phyloP scores from a whole-genome alignment of 1,140 invertebrate genomes.

The Sinella curviseta region DNA sequence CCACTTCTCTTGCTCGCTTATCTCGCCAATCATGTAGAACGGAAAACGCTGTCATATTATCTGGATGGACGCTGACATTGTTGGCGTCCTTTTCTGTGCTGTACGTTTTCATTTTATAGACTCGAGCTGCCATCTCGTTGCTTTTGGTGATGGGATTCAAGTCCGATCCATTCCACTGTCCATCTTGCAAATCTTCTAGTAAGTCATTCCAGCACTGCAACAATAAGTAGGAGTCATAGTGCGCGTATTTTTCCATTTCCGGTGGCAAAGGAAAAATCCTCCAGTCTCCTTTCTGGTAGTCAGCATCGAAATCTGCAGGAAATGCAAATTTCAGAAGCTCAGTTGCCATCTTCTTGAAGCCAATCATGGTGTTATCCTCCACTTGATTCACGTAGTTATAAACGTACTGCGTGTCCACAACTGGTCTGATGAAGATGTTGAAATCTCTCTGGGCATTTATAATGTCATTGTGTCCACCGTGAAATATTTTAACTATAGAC shows the following conservation, averaged over 20 bases:
- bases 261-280: neutral
- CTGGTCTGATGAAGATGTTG: neutral
- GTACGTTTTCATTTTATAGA: too few species aligned
- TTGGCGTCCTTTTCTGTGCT: too few species aligned
- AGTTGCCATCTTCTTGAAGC: neutral
- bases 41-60: too few species aligned
- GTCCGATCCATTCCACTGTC: neutral
- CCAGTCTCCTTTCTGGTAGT: neutral
- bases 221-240: neutral
- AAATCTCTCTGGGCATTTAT: neutral
- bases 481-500: neutral
- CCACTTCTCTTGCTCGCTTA: neutral
- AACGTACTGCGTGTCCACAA: neutral
- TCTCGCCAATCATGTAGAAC: neutral
- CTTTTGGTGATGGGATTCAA: neutral
- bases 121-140: too few species aligned
- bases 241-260: neutral
- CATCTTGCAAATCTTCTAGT: neutral
- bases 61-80: too few species aligned
- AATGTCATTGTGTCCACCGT: neutral
- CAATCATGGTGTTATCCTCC: neutral
- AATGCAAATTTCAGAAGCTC: neutral
- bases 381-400: neutral
- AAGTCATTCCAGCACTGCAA: neutral
- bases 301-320: neutral